Conservation (phyloP, 2,797 vertebrate species). For the Lophius americanus region DNA sequence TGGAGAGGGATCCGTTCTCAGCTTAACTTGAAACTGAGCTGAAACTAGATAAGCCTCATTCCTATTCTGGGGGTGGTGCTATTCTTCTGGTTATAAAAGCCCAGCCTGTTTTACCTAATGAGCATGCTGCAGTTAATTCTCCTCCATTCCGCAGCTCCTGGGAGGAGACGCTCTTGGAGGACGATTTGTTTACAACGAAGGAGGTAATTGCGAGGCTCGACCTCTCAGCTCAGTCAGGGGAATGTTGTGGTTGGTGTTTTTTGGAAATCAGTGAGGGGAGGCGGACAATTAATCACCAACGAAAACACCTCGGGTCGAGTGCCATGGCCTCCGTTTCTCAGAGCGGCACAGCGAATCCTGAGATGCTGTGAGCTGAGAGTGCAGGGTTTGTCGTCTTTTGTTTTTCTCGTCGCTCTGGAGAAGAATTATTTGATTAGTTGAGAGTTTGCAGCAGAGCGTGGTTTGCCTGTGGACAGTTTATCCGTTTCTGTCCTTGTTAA, state of each 20-base stretch:
- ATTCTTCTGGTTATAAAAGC: slow-evolving; percentile 27
- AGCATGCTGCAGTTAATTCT: slow-evolving; percentile 55
- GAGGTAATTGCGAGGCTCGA: slow-evolving; percentile 64
- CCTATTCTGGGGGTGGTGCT: slow-evolving; percentile 26
- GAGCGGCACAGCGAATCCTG: slow-evolving; percentile 8
- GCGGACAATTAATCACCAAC: slow-evolving; percentile 59
- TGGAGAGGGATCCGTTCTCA: slow-evolving; percentile 7
- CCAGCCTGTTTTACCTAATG: slow-evolving; percentile 54
- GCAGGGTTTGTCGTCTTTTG: neutral
- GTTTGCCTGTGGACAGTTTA: slow-evolving; percentile 35
- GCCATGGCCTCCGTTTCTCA: slow-evolving; percentile 1
- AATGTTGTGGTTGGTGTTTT: slow-evolving; percentile 51
- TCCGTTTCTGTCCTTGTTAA: slow-evolving; percentile 37
- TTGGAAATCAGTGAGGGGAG: slow-evolving; percentile 44
- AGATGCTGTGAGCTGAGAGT: neutral
- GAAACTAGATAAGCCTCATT: slow-evolving; percentile 35
- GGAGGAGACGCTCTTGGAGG: slow-evolving; percentile 66
- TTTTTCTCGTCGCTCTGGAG: slow-evolving; percentile 13
- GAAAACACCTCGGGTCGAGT: slow-evolving; percentile 41
- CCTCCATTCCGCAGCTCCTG: slow-evolving; percentile 43
- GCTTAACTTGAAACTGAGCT: slow-evolving; percentile 12
- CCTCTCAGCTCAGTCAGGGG: slow-evolving; percentile 54
- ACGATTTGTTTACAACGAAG: slow-evolving; percentile 74
- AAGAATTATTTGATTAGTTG: slow-evolving; percentile 54
- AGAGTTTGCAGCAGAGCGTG: slow-evolving; percentile 34